Evolutionary conservation across 30 jellyfish, hydroid and myxozoan genomes (phyloP).

Genomic region (Turritopsis dohrnii): DNA sequence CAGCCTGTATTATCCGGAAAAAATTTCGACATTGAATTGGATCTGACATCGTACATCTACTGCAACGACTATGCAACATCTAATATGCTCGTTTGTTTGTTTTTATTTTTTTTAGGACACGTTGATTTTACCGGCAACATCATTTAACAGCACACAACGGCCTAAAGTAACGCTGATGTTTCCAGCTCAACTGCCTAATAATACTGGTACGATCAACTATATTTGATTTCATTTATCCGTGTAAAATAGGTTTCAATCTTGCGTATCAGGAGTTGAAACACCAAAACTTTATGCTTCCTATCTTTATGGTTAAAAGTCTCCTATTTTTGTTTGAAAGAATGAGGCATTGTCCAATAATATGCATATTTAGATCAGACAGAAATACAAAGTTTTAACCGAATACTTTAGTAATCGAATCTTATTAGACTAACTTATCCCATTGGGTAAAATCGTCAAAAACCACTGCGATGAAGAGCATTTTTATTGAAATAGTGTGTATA

Average conservation of each 20-base stretch:
- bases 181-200: constrained; percentile 40
- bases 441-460: no score
- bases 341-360: background rate
- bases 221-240: background rate
- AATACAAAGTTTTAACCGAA: background rate
- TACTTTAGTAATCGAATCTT: no score
- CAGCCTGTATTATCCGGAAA: no score
- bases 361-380: background rate
- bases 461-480: no score
- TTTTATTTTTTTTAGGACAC: constrained; percentile 44
- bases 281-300: no score
- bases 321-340: background rate
- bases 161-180: constrained; percentile 65
- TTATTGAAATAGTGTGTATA: no score
- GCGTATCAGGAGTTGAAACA: no score
- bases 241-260: background rate
- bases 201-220: constrained; percentile 35
- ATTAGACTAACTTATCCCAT: no score
- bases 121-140: constrained; percentile 57
- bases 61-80: no score
- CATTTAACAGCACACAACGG: constrained; percentile 47
- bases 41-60: no score
- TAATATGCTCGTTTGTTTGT: no score
- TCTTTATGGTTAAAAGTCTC: background rate
- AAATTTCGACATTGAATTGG: no score